These are phyloP conservation scores for Hippopotamus amphibius DNA, from an alignment of 2,113 vertebrate genomes.

Conservation along the genomic window DNA sequence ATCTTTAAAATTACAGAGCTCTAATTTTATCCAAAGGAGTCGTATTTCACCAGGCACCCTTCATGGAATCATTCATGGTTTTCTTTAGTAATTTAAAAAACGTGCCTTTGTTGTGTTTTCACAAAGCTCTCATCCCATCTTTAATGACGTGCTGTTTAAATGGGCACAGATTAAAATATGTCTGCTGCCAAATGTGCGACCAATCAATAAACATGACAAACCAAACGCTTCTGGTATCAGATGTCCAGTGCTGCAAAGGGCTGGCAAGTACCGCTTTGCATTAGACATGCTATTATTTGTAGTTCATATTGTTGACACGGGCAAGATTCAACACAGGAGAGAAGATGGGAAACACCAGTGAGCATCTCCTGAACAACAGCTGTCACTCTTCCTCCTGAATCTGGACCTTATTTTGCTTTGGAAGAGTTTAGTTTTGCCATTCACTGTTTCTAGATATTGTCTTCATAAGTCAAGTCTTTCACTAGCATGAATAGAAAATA, in stretches of 20 bases:
- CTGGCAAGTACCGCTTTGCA: background rate
- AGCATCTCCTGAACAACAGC: slow-evolving; percentile 48
- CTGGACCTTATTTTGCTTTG: background rate
- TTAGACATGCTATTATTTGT: background rate
- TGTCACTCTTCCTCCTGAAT: slow-evolving; percentile 63
- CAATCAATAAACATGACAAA: slow-evolving; percentile 4
- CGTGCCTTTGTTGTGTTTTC: background rate
- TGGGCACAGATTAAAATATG: background rate
- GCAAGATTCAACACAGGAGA: background rate
- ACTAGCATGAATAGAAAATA: slow-evolving; percentile 60
- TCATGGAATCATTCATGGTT: slow-evolving; percentile 18
- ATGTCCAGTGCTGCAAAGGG: background rate
- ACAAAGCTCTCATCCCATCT: background rate
- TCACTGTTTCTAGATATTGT: slow-evolving; percentile 4
- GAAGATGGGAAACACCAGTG: background rate
- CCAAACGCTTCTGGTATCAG: background rate
- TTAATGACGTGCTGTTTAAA: slow-evolving; percentile 24
- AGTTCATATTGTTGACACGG: background rate
- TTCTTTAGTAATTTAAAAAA: slow-evolving; percentile 49
- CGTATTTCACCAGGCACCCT: background rate
- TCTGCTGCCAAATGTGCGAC: background rate
- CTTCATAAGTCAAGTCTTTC: slow-evolving; percentile 64
- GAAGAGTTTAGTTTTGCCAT: background rate
- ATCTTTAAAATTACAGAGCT: slow-evolving; percentile 50
- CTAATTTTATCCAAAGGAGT: slow-evolving; percentile 34